Conservation (phyloP, 2,888 invertebrate genomes). For the Antitype chi region DNA sequence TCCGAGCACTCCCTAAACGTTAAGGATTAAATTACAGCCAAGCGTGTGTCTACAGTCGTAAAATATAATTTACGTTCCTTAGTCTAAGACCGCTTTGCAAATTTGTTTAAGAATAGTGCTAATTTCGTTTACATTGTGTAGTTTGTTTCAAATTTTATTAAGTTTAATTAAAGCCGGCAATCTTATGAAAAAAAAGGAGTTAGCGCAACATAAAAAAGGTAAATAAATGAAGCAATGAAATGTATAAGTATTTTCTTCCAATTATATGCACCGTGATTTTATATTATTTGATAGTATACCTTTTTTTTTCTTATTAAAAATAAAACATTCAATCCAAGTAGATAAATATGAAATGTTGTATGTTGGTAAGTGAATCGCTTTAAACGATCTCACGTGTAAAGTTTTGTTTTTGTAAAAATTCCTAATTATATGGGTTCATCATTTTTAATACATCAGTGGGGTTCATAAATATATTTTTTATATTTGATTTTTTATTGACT, state of each 20-base stretch:
- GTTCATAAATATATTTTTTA: too few relatives aligned
- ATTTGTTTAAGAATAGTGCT: constrained; percentile 36
- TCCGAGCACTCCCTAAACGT: constrained; percentile 53
- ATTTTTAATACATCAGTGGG: too few relatives aligned
- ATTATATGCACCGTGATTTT: neutral
- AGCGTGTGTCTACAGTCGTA: constrained; percentile 57
- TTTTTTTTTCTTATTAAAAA: neutral
- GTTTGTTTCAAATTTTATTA: constrained; percentile 20
- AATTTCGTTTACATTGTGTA: neutral
- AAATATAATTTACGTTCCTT: constrained; percentile 63
- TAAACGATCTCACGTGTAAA: too few relatives aligned
- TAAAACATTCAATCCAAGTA: neutral
- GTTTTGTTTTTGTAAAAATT: too few relatives aligned
- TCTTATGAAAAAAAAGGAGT: neutral
- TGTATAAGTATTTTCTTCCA: neutral
- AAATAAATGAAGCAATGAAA: neutral
- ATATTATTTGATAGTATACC: too few relatives aligned
- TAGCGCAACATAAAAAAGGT: neutral
- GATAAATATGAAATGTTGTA: neutral
- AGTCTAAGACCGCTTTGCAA: constrained; percentile 29
- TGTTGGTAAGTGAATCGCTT: neutral
- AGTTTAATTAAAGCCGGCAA: neutral
- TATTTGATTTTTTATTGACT: too few relatives aligned
- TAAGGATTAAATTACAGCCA: constrained; percentile 64
- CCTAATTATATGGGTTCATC: too few relatives aligned